Percentiles rank a stretch among this genome's conserved stretches.
Evolutionary conservation across 2,113 vertebrate genomes (phyloP).

Genomic region (Zapus hudsonius): DNA sequence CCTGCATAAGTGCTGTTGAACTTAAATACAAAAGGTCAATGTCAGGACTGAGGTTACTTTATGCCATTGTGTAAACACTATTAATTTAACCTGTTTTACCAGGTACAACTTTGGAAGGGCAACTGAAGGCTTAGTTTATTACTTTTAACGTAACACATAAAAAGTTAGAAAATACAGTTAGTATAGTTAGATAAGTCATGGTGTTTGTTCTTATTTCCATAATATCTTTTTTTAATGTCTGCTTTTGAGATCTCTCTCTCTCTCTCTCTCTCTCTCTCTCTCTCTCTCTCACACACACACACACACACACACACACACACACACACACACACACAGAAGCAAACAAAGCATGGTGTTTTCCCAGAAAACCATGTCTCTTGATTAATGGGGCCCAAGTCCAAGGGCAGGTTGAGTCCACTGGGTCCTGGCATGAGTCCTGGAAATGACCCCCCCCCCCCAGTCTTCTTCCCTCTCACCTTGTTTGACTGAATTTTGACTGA

Average conservation of each 20-base stretch:
- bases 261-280: too few relatives aligned
- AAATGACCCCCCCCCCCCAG: not conserved
- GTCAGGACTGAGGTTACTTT: not conserved
- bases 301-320: too few relatives aligned
- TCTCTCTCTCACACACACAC: not conserved
- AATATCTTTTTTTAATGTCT: constrained; percentile 55
- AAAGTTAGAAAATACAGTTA: constrained; percentile 29
- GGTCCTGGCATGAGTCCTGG: constrained; percentile 27
- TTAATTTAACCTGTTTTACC: constrained; percentile 64
- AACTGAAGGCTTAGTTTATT: constrained; percentile 10
- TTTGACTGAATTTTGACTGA: not conserved
- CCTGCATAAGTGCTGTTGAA: not conserved
- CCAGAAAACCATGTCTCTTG: constrained; percentile 62
- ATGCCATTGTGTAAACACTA: not conserved
- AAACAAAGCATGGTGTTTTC: constrained; percentile 52
- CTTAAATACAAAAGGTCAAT: not conserved
- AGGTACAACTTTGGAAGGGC: constrained; percentile 8
- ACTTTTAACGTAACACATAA: not conserved
- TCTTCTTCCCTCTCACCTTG: constrained; percentile 25
- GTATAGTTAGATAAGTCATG: not conserved
- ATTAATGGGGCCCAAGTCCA: constrained; percentile 50
- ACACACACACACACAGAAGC: not conserved
- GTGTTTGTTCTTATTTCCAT: not conserved
- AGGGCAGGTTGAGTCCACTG: constrained; percentile 44
- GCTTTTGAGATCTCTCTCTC: not conserved